A percentile compares a stretch with the other conserved stretches of the same genome.
phyloP scores from a whole-genome alignment of 2,113 vertebrate species.

The Nanger granti region DNA sequence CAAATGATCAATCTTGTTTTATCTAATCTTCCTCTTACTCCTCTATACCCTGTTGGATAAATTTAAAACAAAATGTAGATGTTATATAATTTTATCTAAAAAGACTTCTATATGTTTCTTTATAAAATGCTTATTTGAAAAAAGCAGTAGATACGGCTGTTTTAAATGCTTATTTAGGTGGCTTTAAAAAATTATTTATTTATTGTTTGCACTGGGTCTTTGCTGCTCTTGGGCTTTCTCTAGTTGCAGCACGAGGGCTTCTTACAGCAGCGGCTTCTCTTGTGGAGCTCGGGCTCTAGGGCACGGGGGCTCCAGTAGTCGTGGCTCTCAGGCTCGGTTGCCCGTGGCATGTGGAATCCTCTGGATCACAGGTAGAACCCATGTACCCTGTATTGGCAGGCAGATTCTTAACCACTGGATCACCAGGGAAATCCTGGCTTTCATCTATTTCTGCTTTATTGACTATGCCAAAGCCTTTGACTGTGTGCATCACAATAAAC shows the following conservation, averaged over 20 bases:
- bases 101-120: not conserved
- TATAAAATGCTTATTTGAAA: not conserved
- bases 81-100: not conserved
- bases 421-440: not conserved
- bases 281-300: not conserved
- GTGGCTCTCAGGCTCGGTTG: not conserved
- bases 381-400: not conserved
- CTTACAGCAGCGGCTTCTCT: not conserved
- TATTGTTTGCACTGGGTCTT: not conserved
- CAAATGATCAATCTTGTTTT: not conserved
- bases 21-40: not conserved
- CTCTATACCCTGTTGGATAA: not conserved
- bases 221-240: not conserved
- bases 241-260: fast-evolving
- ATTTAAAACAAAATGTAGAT: not conserved
- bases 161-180: not conserved
- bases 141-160: not conserved
- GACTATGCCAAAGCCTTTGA: too few relatives aligned
- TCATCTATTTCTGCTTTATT: too few relatives aligned
- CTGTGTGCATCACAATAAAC: too few relatives aligned
- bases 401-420: not conserved
- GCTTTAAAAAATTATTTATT: not conserved
- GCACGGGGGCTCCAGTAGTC: not conserved
- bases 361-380: not conserved
- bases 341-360: not conserved